Evolutionary conservation across 2,888 invertebrate genomes (phyloP).

Genomic region (Anaspis maculata): DNA sequence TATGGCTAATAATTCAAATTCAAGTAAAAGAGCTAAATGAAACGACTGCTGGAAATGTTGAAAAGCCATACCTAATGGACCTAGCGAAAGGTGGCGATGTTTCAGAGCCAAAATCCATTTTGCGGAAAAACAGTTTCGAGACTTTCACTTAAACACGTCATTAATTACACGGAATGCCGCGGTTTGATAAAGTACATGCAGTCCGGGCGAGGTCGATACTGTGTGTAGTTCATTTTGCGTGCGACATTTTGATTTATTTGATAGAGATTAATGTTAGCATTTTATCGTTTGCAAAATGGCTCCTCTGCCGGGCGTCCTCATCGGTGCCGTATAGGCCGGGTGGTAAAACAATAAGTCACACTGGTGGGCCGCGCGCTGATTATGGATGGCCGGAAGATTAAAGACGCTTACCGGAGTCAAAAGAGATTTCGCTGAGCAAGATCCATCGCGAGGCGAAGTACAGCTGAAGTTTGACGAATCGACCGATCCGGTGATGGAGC

Average conservation of each 20-base stretch:
- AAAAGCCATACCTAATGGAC: too few species aligned
- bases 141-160: too few species aligned
- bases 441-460: constrained; percentile 78
- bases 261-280: constrained; percentile 33
- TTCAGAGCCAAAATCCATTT: too few species aligned
- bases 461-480: constrained; percentile 65
- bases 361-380: too few species aligned
- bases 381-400: constrained; percentile 19
- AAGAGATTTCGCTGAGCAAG: constrained; percentile 77
- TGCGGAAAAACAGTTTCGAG: too few species aligned
- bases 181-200: constrained; percentile 8
- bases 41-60: too few species aligned
- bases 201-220: constrained; percentile 13
- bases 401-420: constrained; percentile 60
- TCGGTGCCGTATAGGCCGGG: too few species aligned
- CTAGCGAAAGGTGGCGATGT: too few species aligned
- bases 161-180: constrained; percentile 7
- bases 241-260: constrained; percentile 32
- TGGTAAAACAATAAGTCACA: constrained; percentile 26
- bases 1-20: too few species aligned
- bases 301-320: too few species aligned
- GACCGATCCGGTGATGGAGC: constrained; percentile 66
- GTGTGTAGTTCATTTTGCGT: constrained; percentile 21
- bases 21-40: too few species aligned
- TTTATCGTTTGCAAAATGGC: constrained; percentile 25